Evolutionary conservation across 2,888 invertebrate species (phyloP).

Genomic region (Electrophaes corylata): DNA sequence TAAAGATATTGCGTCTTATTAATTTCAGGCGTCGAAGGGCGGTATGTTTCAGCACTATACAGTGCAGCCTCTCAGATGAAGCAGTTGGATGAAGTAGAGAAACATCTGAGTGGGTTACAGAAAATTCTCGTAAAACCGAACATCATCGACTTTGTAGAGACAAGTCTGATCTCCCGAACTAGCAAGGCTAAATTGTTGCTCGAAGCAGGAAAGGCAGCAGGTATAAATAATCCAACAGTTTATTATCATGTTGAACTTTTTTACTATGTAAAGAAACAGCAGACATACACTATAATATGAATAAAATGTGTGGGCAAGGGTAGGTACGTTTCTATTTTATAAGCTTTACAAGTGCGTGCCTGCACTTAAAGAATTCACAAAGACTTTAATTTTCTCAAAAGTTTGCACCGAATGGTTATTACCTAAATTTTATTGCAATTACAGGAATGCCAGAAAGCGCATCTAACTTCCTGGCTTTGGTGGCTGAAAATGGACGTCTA

Average conservation of each 20-base stretch:
- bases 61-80: slow-evolving; percentile 62
- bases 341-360: no score
- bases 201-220: slow-evolving; percentile 54
- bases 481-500: slow-evolving; percentile 71
- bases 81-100: slow-evolving; percentile 62
- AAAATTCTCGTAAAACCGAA: slow-evolving; percentile 58
- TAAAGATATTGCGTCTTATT: slow-evolving; percentile 9
- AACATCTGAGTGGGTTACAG: slow-evolving; percentile 51
- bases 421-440: background rate
- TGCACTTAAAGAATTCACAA: no score
- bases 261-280: background rate
- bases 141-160: slow-evolving; percentile 64
- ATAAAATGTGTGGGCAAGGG: no score
- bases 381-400: no score
- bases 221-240: slow-evolving; percentile 37
- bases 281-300: background rate
- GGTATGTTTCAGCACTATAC: slow-evolving; percentile 68
- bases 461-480: slow-evolving; percentile 61
- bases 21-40: slow-evolving; percentile 63
- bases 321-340: no score
- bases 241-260: background rate
- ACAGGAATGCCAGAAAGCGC: slow-evolving; percentile 64
- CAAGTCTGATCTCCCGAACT: slow-evolving; percentile 58
- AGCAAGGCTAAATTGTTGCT: slow-evolving; percentile 60
- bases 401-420: no score